phyloP scores from a whole-genome alignment of 2,113 vertebrate genomes.

The Pipa parva region DNA sequence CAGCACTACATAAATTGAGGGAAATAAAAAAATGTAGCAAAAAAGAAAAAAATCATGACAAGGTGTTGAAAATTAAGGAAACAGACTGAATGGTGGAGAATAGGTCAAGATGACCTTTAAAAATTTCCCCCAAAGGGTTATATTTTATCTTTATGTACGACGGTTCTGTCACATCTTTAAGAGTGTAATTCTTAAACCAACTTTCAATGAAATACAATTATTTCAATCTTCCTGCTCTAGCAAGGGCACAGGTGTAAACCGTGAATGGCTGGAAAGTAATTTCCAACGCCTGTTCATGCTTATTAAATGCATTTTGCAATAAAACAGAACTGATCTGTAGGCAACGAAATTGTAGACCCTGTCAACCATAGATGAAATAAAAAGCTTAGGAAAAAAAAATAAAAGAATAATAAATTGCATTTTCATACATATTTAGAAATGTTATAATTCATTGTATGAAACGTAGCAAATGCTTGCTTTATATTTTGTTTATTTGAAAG shows the following conservation, averaged over 20 bases:
- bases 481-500: too few species aligned
- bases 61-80: too few species aligned
- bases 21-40: too few species aligned
- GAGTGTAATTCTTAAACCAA: neutral
- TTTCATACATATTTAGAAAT: neutral
- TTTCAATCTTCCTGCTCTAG: slow-evolving; percentile 4
- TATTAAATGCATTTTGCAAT: slow-evolving; percentile 29
- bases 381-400: neutral
- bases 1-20: too few species aligned
- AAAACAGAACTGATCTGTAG: slow-evolving; percentile 7
- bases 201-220: slow-evolving; percentile 29
- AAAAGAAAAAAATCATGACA: too few species aligned
- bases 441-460: neutral
- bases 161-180: neutral
- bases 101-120: too few species aligned
- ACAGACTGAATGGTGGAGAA: too few species aligned
- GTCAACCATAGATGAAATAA: neutral
- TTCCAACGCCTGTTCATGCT: slow-evolving; percentile 29
- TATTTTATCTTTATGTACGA: neutral
- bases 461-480: neutral
- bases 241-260: slow-evolving; percentile 27
- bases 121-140: neutral
- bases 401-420: neutral
- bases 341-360: neutral
- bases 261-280: slow-evolving; percentile 12